These are phyloP conservation scores for Triplophysa siluroides DNA, from an alignment of 2,113 vertebrate species.

Conservation along the genomic window DNA sequence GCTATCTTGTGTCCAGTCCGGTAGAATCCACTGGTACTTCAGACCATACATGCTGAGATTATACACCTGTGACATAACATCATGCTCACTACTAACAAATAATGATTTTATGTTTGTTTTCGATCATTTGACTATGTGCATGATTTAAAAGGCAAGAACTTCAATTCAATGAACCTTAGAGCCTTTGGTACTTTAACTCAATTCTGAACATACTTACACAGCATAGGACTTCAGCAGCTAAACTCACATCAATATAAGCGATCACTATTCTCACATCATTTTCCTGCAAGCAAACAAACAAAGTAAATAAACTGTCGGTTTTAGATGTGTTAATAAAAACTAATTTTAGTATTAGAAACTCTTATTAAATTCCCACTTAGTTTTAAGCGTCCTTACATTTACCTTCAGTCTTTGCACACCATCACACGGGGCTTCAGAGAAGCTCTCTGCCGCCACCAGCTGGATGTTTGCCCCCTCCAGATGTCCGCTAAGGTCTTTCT, in stretches of 20 bases:
- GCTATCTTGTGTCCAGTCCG: slow-evolving; percentile 78
- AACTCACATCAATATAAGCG: slow-evolving; percentile 83
- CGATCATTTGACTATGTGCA: background rate
- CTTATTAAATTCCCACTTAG: no score
- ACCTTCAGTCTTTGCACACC: slow-evolving; percentile 64
- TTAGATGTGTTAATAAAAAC: no score
- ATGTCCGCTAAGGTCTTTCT: slow-evolving; percentile 58
- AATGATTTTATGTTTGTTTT: background rate
- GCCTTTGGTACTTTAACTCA: background rate
- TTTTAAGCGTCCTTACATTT: background rate
- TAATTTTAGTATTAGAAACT: no score
- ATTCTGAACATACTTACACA: slow-evolving; percentile 82
- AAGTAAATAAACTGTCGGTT: background rate
- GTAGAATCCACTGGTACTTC: slow-evolving; percentile 90
- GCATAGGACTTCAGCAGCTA: slow-evolving; percentile 88
- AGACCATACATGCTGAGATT: slow-evolving; percentile 87
- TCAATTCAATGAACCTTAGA: no score
- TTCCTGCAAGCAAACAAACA: slow-evolving; percentile 73
- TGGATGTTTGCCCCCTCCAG: slow-evolving; percentile 55
- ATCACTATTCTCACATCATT: slow-evolving; percentile 87
- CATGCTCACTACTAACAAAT: background rate
- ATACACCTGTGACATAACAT: slow-evolving; percentile 74
- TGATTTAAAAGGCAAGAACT: no score
- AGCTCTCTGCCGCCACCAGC: slow-evolving; percentile 32
- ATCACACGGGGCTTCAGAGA: slow-evolving; percentile 57